Base-by-base conservation (phyloP, 2,797 vertebrate species). In the Hydrophis major region DNA sequence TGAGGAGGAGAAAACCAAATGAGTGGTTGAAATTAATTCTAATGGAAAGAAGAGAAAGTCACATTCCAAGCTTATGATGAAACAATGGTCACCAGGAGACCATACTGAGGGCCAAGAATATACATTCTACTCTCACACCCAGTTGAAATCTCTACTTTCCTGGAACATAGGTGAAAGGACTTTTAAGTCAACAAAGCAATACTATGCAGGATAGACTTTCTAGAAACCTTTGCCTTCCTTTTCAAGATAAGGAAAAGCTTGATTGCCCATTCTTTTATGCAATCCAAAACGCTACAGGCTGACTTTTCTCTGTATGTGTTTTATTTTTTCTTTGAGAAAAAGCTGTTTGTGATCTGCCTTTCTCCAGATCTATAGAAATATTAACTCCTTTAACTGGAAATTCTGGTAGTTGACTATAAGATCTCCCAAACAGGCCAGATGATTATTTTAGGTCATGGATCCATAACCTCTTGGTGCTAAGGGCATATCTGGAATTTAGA, bases 51-150 rank as follows among this genome's bases (percentile, higher is more conserved):
- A 63, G 83, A 12, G 37, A 55, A 25, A 13, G 53, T 25, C 86
- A 55, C 28, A 87, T 89, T 94, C 93, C 61, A 88, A 88, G 59
- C 50, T 74, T 25, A 25, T 88, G 86, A 7, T 87, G 89, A 59
- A 50, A 94, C 88, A 94, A 94, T 93, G 87, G 93, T 25, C 53
- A 63, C 83, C 92, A 61, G 61, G 89, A 56, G 37, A 88, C 57
- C 4, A 61, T 10, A 69, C 22, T 16, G 53, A 2, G n/a, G 5
- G 12, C 16, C 4, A n/a, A 63, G 61, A 88, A 63, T 22, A 42
- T 47, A 42, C 50, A 25, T n/a, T 87, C 11, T 18, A 4, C 4
- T 32, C 13, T 60, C 18, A 8, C 47, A 63, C 2, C 2, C 47
- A 42, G 50, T 18, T 63, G 57, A 86, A 86, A 92, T 12, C 25